These are phyloP conservation scores for Timandra comae DNA, from an alignment of 2,888 invertebrate species.

Conservation along the genomic window DNA sequence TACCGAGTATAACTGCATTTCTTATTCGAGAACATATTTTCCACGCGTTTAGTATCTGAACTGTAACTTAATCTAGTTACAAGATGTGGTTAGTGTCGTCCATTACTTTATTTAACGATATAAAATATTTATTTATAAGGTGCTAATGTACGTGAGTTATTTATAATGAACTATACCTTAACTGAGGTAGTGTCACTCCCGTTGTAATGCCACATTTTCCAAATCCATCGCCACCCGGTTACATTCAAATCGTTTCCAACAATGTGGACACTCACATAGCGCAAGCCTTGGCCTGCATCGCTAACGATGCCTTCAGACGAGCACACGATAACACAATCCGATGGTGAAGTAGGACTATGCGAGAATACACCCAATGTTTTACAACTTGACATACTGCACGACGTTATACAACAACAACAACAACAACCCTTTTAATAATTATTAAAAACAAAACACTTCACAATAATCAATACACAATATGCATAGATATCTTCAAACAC, in stretches of 20 bases:
- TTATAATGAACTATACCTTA: neutral
- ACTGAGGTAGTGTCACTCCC: too few relatives aligned
- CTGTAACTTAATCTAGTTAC: too few relatives aligned
- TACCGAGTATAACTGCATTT: too few relatives aligned
- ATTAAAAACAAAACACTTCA: slow-evolving; percentile 1
- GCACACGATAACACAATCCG: slow-evolving; percentile 4
- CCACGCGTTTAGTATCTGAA: too few relatives aligned
- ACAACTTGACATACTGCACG: slow-evolving; percentile 7
- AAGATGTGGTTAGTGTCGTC: too few relatives aligned
- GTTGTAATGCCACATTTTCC: neutral
- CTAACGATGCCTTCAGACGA: slow-evolving; percentile 47
- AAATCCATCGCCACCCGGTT: slow-evolving; percentile 21
- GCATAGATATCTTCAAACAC: neutral
- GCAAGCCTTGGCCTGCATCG: slow-evolving; percentile 59
- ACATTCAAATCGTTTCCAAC: slow-evolving; percentile 39
- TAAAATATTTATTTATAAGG: too few relatives aligned
- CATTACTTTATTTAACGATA: too few relatives aligned
- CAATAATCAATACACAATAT: neutral
- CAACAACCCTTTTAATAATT: too few relatives aligned
- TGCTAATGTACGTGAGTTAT: too few relatives aligned
- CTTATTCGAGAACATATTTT: too few relatives aligned
- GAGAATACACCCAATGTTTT: slow-evolving; percentile 19
- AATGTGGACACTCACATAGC: slow-evolving; percentile 44
- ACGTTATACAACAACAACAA: slow-evolving; percentile 4
- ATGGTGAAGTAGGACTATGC: neutral